phyloP scores from a whole-genome alignment of 2,797 vertebrate species.

The Cynopterus sphinx region DNA sequence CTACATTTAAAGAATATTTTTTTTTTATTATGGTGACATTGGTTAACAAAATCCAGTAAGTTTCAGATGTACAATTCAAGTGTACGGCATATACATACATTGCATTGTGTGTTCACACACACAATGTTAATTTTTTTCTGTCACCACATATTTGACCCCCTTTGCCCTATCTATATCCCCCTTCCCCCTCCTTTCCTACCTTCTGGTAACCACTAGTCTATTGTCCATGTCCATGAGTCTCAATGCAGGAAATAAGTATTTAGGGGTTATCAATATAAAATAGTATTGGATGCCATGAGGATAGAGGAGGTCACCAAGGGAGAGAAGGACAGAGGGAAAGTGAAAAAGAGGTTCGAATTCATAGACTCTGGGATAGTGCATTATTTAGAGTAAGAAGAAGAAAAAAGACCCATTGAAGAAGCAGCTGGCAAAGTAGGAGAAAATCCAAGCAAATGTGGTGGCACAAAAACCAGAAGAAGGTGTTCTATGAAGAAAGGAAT shows the following conservation, averaged over 20 bases:
- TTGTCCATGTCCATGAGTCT: too few relatives aligned
- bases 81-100: too few relatives aligned
- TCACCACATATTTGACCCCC: too few relatives aligned
- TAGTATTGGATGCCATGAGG: neutral
- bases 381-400: neutral
- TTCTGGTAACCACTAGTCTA: too few relatives aligned
- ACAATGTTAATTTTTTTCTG: too few relatives aligned
- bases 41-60: too few relatives aligned
- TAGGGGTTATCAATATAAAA: neutral
- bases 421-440: neutral
- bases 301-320: neutral
- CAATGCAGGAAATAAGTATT: neutral
- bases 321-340: neutral
- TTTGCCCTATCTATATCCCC: too few relatives aligned
- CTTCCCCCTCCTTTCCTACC: too few relatives aligned
- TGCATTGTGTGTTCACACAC: too few relatives aligned
- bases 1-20: too few relatives aligned
- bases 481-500: neutral
- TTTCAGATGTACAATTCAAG: too few relatives aligned
- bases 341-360: neutral
- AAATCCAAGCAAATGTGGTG: neutral
- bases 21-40: too few relatives aligned
- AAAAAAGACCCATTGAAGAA: neutral
- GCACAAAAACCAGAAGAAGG: neutral
- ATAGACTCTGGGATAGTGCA: neutral